Conservation (phyloP, 2,888 invertebrate genomes). For the Mesorhabditis belari region DNA sequence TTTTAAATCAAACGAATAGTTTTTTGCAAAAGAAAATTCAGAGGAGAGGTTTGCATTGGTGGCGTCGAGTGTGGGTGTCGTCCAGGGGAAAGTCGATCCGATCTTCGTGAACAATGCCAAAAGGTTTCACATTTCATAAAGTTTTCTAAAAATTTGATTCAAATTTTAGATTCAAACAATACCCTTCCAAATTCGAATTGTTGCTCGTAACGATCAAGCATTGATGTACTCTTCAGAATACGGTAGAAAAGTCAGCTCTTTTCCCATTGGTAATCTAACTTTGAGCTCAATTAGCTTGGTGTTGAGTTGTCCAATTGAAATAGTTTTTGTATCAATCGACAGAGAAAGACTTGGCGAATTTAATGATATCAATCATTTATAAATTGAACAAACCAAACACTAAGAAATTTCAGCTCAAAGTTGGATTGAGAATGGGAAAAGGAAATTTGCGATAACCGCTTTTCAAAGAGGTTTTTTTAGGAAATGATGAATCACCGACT, state of each 20-base stretch:
- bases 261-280: too few species aligned
- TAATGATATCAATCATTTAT: too few species aligned
- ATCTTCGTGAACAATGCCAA: slow-evolving; percentile 15
- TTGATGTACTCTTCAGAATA: slow-evolving; percentile 49
- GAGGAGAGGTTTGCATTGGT: slow-evolving; percentile 47
- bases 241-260: slow-evolving; percentile 21
- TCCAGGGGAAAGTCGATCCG: slow-evolving; percentile 44
- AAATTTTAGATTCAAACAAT: slow-evolving; percentile 26
- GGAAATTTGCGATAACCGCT: too few species aligned
- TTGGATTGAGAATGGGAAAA: too few species aligned
- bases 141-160: neutral
- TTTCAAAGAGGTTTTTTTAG: too few species aligned
- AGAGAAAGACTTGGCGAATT: too few species aligned
- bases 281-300: too few species aligned
- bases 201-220: slow-evolving; percentile 32
- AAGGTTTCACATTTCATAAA: neutral
- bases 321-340: too few species aligned
- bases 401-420: too few species aligned
- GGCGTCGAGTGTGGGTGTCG: slow-evolving; percentile 48
- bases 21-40: neutral
- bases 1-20: neutral
- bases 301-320: too few species aligned
- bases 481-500: slow-evolving; percentile 20
- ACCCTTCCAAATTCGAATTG: slow-evolving; percentile 42
- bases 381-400: too few species aligned